A percentile compares a stretch with the other conserved stretches of the same genome.
Evolutionary conservation across 2,888 invertebrate species (phyloP).

Genomic region (Papilio demoleus): DNA sequence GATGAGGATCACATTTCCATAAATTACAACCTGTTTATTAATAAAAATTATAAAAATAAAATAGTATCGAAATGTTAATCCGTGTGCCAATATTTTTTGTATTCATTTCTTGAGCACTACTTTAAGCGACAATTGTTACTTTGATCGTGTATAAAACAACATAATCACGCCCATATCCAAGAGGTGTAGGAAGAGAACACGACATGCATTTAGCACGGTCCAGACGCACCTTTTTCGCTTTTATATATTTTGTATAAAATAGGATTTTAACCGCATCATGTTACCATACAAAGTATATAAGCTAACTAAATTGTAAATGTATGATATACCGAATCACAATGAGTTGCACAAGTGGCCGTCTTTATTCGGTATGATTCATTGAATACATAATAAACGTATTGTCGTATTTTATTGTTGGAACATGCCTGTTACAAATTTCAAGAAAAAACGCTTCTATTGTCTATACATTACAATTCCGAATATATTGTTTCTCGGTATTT

Average conservation of each 20-base stretch:
- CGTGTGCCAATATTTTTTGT: background rate
- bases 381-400: slow-evolving; percentile 20
- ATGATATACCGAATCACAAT: background rate
- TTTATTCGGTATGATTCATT: background rate
- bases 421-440: background rate
- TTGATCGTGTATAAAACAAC: background rate
- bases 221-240: too few species aligned
- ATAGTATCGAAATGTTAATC: background rate
- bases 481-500: too few species aligned
- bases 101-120: background rate
- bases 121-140: background rate
- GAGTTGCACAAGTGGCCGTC: background rate
- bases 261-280: background rate
- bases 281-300: background rate
- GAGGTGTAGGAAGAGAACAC: too few species aligned
- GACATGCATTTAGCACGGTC: too few species aligned
- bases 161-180: too few species aligned
- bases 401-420: background rate
- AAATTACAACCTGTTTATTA: background rate
- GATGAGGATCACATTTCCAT: background rate
- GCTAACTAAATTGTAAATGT: background rate
- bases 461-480: too few species aligned
- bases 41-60: background rate
- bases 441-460: too few species aligned
- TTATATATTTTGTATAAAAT: background rate